These are phyloP conservation scores for Gallinago undulata DNA, from an alignment of 2,113 vertebrate species.

Conservation along the genomic window DNA sequence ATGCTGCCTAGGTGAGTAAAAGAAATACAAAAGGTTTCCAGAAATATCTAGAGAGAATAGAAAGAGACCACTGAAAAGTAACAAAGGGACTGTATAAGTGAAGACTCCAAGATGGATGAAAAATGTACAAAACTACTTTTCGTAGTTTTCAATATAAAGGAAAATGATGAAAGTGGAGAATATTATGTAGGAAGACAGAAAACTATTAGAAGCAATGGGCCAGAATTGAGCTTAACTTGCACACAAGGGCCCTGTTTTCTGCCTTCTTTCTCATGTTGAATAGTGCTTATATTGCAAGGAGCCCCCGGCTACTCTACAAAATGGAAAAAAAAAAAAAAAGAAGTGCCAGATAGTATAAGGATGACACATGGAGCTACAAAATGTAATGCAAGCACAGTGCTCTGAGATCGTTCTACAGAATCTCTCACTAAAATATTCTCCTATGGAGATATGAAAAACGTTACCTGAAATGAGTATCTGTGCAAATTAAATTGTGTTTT, in stretches of 20 bases:
- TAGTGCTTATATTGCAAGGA: neutral
- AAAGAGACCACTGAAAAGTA: neutral
- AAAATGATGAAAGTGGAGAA: neutral
- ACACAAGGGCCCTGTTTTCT: neutral
- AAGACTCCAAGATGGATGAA: neutral
- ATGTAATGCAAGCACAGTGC: neutral
- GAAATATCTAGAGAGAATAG: conserved; percentile 21
- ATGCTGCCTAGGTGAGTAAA: neutral
- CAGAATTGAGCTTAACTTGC: neutral
- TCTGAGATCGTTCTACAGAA: neutral
- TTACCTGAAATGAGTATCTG: neutral
- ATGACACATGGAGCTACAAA: neutral
- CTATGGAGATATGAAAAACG: neutral
- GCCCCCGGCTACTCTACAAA: neutral
- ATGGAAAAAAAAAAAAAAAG: neutral
- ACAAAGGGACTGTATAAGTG: neutral
- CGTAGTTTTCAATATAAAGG: neutral
- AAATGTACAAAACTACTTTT: neutral
- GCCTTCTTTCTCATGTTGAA: neutral
- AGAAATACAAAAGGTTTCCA: neutral
- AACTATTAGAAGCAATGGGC: neutral
- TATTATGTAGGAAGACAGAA: conserved; percentile 12
- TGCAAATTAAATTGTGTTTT: neutral
- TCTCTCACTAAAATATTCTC: neutral
- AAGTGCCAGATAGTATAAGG: neutral